A percentile compares a stretch with the other conserved stretches of the same genome.
Evolutionary conservation across 2,797 vertebrate genomes (phyloP).

Genomic region (Enteromius anoplus): DNA sequence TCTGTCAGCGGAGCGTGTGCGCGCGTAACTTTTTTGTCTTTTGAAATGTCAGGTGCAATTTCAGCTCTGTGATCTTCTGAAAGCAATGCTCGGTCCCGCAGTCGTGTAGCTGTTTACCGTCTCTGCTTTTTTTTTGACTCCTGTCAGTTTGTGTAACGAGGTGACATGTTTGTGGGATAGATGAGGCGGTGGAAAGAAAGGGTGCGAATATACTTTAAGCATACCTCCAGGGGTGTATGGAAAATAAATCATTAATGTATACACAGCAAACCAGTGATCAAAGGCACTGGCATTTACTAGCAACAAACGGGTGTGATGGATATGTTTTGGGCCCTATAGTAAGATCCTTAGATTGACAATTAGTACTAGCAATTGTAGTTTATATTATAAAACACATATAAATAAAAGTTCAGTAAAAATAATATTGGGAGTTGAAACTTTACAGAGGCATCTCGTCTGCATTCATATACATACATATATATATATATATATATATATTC

Average conservation of each 20-base stretch:
- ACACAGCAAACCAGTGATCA: constrained; percentile 25
- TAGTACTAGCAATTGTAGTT: background rate
- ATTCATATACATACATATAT: background rate
- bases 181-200: constrained; percentile 54
- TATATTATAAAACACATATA: background rate
- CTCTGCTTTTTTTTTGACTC: constrained; percentile 68
- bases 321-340: constrained; percentile 3
- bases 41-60: constrained; percentile 99
- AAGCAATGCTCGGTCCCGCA: constrained; percentile 85
- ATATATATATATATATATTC: too few species aligned
- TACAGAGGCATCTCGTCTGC: background rate
- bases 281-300: constrained; percentile 21
- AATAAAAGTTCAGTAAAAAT: background rate
- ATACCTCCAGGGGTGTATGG: constrained; percentile 37
- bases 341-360: background rate
- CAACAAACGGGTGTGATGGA: constrained; percentile 12
- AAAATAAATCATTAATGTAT: constrained; percentile 42
- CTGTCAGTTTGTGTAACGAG: constrained; percentile 64
- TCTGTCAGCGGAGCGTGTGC: constrained; percentile 72
- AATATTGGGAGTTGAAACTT: background rate
- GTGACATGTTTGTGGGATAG: constrained; percentile 56
- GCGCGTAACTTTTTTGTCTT: constrained; percentile 72
- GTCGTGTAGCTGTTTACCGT: constrained; percentile 88
- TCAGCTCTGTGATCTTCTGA: constrained; percentile 92
- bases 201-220: constrained; percentile 26